These are phyloP conservation scores for Oscheius sp. DNA, from an alignment of 2,888 invertebrate species.

Conservation along the genomic window DNA sequence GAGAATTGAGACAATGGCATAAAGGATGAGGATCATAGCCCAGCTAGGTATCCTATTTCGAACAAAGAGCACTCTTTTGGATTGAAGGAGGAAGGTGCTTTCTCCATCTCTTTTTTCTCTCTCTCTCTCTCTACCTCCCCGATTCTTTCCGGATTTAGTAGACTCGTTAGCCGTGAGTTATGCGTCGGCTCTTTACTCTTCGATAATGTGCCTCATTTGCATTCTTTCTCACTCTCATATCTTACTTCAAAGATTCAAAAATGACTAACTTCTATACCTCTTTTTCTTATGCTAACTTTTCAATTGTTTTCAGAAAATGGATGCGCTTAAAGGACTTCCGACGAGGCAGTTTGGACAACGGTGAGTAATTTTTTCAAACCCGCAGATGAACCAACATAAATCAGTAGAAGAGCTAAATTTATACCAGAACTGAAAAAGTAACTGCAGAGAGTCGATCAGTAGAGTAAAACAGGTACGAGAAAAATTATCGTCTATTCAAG, in stretches of 20 bases:
- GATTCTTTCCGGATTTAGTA: not conserved
- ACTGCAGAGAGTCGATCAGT: not conserved
- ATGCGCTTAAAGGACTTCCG: constrained; percentile 11
- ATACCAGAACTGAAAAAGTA: no score
- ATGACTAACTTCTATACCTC: not conserved
- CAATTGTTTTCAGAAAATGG: constrained; percentile 7
- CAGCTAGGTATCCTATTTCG: not conserved
- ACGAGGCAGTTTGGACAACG: constrained; percentile 14
- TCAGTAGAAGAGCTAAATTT: not conserved
- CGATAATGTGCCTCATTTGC: not conserved
- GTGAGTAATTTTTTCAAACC: not conserved
- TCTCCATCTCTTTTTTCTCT: not conserved
- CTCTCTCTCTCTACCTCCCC: not conserved
- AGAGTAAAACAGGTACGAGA: not conserved
- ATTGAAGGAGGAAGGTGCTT: not conserved
- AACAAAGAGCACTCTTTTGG: not conserved
- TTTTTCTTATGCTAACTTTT: not conserved
- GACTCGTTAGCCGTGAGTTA: not conserved
- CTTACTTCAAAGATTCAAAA: not conserved
- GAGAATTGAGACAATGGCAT: constrained; percentile 1
- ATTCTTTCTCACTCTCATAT: not conserved
- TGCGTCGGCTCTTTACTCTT: not conserved
- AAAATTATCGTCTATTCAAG: not conserved
- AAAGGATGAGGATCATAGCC: constrained; percentile 6
- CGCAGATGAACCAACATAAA: not conserved